Base-by-base conservation (phyloP, 2,888 invertebrate genomes). In the Idaea straminata region DNA sequence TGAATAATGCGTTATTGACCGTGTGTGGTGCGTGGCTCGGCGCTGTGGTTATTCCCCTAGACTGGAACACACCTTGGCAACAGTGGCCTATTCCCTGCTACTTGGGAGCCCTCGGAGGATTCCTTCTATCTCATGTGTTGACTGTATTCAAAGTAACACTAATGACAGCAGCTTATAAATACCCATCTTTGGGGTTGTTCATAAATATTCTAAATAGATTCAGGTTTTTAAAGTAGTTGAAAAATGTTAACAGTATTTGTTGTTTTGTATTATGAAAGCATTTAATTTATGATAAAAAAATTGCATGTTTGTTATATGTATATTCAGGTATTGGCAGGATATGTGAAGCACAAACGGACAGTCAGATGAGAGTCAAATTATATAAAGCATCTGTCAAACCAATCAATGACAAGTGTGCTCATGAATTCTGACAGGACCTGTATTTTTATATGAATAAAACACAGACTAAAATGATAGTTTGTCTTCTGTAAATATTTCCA, bases 61-160 rank as follows among this genome's bases (percentile, higher is more conserved):
- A 98, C 83, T 98, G 98, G 98, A 96, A 98, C 84, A 94, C 95
- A 62, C 96, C 96, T 0, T 98, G 98, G 97, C 98, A 98, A 91
- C 94, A 88, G 67, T 96, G 96, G 96, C 96, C 96, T 0, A 94
- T 96, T 73, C 95, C 96, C 0, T 96, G 96, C 77, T 94, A 94
- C 68, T 86, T 95, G 0, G 96, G 96, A n/a, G 95, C 95, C 1
- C 81, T 96, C 0, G 82, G 94, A 62, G 96, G 96, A 5, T 95
- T 94, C 76, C 83, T 94, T 4, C 70, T 93, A 13, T 93, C 94
- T 1, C 94, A 95, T 85, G 90, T 94, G 25, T 68, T 94, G 59
- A 92, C 92, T n/a, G 84, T 94, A 60, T 75, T 92, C 16, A 93
- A 90, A 82, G 83, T 90, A 0, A 78, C 89, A 0, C 66, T 92